Evolutionary conservation across 2,888 invertebrate species (phyloP).

Genomic region (Chesias legatella): DNA sequence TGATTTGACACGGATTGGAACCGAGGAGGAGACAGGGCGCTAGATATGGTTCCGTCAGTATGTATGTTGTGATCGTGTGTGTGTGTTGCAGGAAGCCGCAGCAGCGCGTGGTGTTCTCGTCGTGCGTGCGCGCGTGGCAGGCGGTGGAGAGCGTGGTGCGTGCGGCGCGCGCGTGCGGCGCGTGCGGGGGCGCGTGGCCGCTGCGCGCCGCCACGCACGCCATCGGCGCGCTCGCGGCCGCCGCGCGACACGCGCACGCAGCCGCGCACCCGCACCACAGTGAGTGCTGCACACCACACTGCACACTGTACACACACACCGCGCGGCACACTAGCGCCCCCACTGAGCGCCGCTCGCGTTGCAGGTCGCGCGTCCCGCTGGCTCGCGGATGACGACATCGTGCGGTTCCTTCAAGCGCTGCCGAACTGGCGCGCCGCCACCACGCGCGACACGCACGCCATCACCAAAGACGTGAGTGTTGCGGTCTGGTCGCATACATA

Average conservation of each 20-base stretch:
- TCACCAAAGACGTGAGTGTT: conserved; percentile 14
- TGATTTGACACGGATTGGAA: too few relatives aligned
- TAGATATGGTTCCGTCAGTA: background rate
- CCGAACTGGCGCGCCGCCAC: conserved; percentile 55
- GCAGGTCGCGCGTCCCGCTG: conserved; percentile 58
- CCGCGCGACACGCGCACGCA: conserved; percentile 40
- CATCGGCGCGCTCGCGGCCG: conserved; percentile 29
- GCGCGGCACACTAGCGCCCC: too few relatives aligned
- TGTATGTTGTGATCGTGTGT: too few relatives aligned
- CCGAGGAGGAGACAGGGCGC: too few relatives aligned
- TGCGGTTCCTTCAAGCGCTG: conserved; percentile 90
- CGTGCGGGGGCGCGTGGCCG: conserved; percentile 32
- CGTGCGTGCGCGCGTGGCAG: conserved; percentile 49
- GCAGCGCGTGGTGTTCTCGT: conserved; percentile 57
- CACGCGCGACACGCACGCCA: conserved; percentile 11
- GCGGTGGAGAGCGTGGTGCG: conserved; percentile 45
- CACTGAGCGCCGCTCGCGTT: too few relatives aligned
- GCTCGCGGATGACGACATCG: conserved; percentile 97
- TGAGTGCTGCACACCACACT: too few relatives aligned
- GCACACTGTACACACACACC: too few relatives aligned
- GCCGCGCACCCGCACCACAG: conserved; percentile 10
- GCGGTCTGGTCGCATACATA: too few relatives aligned
- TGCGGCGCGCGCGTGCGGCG: conserved; percentile 38
- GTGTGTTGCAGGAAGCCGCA: conserved; percentile 37
- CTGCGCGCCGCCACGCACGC: conserved; percentile 27